phyloP scores from a whole-genome alignment of 1,140 invertebrate genomes.

The Lethocerus indicus region DNA sequence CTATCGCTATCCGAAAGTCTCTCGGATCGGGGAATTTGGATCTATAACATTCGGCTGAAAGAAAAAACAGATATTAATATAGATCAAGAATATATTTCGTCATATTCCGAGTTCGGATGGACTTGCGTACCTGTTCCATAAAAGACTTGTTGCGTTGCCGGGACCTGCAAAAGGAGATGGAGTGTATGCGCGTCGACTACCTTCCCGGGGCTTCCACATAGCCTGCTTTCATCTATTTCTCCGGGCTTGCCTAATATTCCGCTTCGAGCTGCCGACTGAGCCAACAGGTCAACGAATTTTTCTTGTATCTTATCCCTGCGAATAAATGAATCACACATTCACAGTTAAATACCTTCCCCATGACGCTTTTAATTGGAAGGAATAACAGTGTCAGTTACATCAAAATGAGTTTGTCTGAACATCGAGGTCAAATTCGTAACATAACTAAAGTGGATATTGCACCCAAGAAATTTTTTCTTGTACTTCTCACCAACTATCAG shows the following conservation, averaged over 20 bases:
- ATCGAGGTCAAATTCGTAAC: too few relatives aligned
- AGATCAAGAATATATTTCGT: background rate
- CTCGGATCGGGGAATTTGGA: conserved; percentile 28
- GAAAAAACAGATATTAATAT: conserved; percentile 11
- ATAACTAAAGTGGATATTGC: too few relatives aligned
- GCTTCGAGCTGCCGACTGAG: conserved; percentile 28
- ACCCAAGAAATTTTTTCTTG: too few relatives aligned
- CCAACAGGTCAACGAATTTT: conserved; percentile 42
- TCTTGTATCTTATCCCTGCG: conserved; percentile 44
- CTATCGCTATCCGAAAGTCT: conserved; percentile 43
- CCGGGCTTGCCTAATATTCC: conserved; percentile 11
- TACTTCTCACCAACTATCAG: too few relatives aligned
- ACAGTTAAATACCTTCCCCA: too few relatives aligned
- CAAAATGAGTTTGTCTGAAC: too few relatives aligned
- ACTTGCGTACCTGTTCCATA: conserved; percentile 33
- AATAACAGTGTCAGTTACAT: too few relatives aligned
- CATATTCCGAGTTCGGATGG: background rate
- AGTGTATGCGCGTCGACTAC: conserved; percentile 31
- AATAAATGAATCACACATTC: too few relatives aligned
- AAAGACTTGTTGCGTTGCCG: conserved; percentile 29
- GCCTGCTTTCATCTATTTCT: conserved; percentile 27
- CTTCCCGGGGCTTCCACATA: conserved; percentile 33
- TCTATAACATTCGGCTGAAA: conserved; percentile 24
- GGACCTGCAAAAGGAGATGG: conserved; percentile 29
- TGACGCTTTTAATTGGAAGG: too few relatives aligned